Evolutionary conservation across 2,113 vertebrate species (phyloP), one percentile per base, ranked within the genome.

Genomic region (Brachionichthys hirsutus): DNA sequence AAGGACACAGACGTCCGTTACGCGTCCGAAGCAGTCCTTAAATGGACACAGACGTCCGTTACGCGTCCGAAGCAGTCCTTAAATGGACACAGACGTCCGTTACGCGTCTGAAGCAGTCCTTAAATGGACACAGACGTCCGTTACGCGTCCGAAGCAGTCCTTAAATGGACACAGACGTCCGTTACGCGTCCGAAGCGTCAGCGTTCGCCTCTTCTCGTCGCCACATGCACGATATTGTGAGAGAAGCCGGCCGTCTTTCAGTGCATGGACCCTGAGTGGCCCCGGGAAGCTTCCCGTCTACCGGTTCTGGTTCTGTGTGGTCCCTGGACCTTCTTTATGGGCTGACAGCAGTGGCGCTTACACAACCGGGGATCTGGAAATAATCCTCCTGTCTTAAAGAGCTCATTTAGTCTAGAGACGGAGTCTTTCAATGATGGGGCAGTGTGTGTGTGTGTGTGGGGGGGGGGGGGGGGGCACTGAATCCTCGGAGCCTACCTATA

Each of bases 331-430:
- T 68, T 66, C 83, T 89, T 89, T 89, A 89, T 85, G 77, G 85
- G 78, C 86, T 84, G 84, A 88, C 84, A 88, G 83, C 83, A 85
- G 82, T 73, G 71, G 82, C 77, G 86, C 79, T 87, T 85, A 85
- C 88, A 87, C 83, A 87, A 86, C 70, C 78, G 66, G 82, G 82
- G 86, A 88, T 89, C 86, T 89, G 86, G 88, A 87, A 89, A 82
- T 87, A 88, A 89, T 89, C 85, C 88, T 61, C 62, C 81, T 80
- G 76, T 87, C 74, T 89, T 87, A 88, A 87, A 88, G 84, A 85
- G 83, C 84, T 89, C 84, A 89, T 89, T 87, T 88, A 82, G 81
- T 64, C 62, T 56, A 57, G 75, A 80, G 77, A 85, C 76, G 82
- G 67, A 86, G 84, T 70, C 78, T 84, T 75, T 86, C 75, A 73